Base-by-base conservation (phyloP, 2,113 vertebrate genomes). In the Hypomesus transpacificus region DNA sequence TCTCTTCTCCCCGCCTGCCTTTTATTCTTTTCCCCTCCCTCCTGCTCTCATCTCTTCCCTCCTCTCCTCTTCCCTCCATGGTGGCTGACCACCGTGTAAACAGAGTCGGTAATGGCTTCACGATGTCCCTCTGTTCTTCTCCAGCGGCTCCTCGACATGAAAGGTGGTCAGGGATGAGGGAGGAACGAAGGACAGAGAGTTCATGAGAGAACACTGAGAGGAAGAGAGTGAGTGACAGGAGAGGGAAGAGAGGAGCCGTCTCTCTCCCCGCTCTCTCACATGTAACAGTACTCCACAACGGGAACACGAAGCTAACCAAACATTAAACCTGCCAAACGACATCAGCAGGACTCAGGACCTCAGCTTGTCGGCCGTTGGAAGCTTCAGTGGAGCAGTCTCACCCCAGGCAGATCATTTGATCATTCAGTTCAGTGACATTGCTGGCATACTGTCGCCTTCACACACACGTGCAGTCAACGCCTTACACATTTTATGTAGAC, bases 21-120 rank as follows among this genome's bases (percentile, higher is more conserved):
- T 61, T 14, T 61, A 28, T 28, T 61, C 21, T 28, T 22, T 20
- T 58, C n/a, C 1, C 17, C 56, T 58, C 56, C 1, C 17, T 20
- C 9, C 26, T 28, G 11, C 20, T 20, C n/a, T n/a, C 56, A 21
- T 26, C 53, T 63, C 24, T 63, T 22, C 4, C 26, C 59, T 51
- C 31, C 14, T 53, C 59, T 70, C 51, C 20, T 68, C 52, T 34
- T 14, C 21, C 52, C 14, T 63, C 72, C 75, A 77, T 52, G 24
- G 63, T 73, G 65, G 18, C 20, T 64, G 61, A 72, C 65, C 26
- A 51, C 11, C 60, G 63, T 61, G 66, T 80, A 66, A 79, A 71
- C 72, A 71, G 59, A 72, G 59, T 52, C 56, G 71, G 69, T 78
- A 85, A 82, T 79, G 66, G 74, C 74, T 77, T 80, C 74, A 71